Evolutionary conservation across 1,140 invertebrate species (phyloP).

Genomic region (Pseudomyrmex flavicornis): DNA sequence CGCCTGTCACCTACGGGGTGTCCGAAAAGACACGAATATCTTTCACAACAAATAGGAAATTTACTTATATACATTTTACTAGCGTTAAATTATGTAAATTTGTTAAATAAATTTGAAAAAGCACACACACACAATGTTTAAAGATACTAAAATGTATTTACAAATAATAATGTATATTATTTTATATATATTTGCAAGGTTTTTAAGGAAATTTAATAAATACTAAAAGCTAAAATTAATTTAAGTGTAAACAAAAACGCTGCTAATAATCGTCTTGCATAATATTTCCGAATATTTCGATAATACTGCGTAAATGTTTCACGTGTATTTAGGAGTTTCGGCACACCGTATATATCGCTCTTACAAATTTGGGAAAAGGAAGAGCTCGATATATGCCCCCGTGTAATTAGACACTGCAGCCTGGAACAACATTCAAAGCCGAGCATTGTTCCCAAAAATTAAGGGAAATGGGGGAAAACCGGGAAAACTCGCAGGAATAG

Average conservation of each 20-base stretch:
- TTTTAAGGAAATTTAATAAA: too few species aligned
- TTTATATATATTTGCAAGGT: too few species aligned
- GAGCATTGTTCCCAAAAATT: constrained; percentile 83
- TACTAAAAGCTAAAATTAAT: too few species aligned
- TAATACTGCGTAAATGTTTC: neutral
- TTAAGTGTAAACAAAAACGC: too few species aligned
- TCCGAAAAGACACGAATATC: constrained; percentile 32
- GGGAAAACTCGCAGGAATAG: constrained; percentile 74
- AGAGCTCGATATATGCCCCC: constrained; percentile 14
- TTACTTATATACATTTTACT: too few species aligned
- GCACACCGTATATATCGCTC: constrained; percentile 24
- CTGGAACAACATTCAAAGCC: constrained; percentile 80
- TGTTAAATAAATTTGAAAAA: neutral
- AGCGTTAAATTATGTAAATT: neutral
- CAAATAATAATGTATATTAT: too few species aligned
- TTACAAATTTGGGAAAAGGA: constrained; percentile 45
- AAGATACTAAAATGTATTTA: too few species aligned
- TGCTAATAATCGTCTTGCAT: neutral
- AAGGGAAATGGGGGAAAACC: constrained; percentile 82
- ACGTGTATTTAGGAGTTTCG: constrained; percentile 21
- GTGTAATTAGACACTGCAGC: constrained; percentile 84
- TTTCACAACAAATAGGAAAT: neutral
- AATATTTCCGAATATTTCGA: neutral
- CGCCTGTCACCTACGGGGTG: constrained; percentile 60
- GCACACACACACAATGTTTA: too few species aligned